Evolutionary conservation across 2,113 vertebrate genomes (phyloP), one percentile per base, ranked within the genome.

Genomic region (Uropsilus gracilis): DNA sequence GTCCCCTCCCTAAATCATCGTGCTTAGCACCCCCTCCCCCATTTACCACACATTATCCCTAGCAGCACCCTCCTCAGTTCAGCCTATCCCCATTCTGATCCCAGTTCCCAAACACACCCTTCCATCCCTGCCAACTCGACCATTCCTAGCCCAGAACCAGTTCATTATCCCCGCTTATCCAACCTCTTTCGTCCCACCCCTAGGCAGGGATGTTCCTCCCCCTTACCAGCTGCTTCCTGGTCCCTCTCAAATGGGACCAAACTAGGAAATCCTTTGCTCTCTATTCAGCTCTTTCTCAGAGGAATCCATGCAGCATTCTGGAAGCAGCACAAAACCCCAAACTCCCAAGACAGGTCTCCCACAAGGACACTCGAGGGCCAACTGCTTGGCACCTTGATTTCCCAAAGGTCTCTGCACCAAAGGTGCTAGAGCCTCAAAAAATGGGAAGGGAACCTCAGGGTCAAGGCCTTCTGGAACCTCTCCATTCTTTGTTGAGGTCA

Each of bases 241-340:
- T 28, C 34, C 44, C n/a, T 57, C 63, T 80, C n/a, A 48, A 48
- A 82, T 14, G 48, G 53, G 20, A 6, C 34, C 20, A 75, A 26
- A 17, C 73, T 30, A 82, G 80, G 75, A 94, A 76, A 76, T 71
- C 50, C 37, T 42, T 89, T 61, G 28, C 69, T 48, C 86, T 89
- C 20, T 91, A 68, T 73, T 55, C 71, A 89, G 91, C 37, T 53
- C 69, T 92, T 75, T 90, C 71, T 55, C n/a, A 55, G 72, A 92
- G 63, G 83, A 90, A 81, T 81, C 82, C 64, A 63, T 57, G n/a
- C 37, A n/a, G 34, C 90, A 55, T 87, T 76, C 72, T 26, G 0
- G 72, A 85, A 94, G 92, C 53, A 78, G 34, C 75, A 83, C 61
- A 26, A 90, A 87, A 84, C 73, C 77, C 44, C 86, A 90, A 86